A percentile compares a stretch with the other conserved stretches of the same genome.
Evolutionary conservation across 2,113 vertebrate species (phyloP).

Genomic region (Bagarius yarrelli): DNA sequence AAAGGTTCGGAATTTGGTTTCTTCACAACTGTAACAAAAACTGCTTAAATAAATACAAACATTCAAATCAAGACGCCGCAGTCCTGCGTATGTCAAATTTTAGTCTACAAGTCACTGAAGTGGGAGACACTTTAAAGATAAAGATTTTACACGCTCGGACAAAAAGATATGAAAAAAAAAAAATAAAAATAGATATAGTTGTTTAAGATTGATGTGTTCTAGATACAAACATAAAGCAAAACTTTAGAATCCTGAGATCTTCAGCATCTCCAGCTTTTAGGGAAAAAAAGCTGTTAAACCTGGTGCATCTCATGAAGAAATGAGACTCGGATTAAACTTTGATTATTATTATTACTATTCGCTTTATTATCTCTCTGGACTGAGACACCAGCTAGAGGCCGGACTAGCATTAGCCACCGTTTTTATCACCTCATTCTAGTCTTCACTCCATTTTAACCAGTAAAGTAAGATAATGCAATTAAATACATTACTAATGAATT

Average conservation of each 20-base stretch:
- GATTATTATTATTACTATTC: too few relatives aligned
- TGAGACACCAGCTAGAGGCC: constrained; percentile 18
- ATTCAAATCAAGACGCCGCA: constrained; percentile 25
- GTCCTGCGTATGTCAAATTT: neutral
- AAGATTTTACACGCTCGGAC: neutral
- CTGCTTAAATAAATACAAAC: constrained; percentile 30
- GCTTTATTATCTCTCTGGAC: too few relatives aligned
- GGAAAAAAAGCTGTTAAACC: constrained; percentile 25
- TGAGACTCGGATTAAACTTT: too few relatives aligned
- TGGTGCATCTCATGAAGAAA: constrained; percentile 24
- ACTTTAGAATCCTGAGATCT: constrained; percentile 41
- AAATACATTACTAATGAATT: neutral
- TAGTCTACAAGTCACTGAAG: neutral
- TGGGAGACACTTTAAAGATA: neutral
- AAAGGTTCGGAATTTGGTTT: constrained; percentile 64
- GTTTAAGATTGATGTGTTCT: neutral
- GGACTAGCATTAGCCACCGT: neutral
- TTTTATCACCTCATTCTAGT: neutral
- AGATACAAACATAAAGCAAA: constrained; percentile 15
- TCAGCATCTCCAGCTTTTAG: constrained; percentile 22
- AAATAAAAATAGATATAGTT: neutral
- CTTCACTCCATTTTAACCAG: too few relatives aligned
- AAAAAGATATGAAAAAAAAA: constrained; percentile 22
- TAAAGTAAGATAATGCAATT: too few relatives aligned
- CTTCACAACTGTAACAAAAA: constrained; percentile 27